Evolutionary conservation across 2,113 vertebrate species (phyloP).

Genomic region (Thunnus thynnus): DNA sequence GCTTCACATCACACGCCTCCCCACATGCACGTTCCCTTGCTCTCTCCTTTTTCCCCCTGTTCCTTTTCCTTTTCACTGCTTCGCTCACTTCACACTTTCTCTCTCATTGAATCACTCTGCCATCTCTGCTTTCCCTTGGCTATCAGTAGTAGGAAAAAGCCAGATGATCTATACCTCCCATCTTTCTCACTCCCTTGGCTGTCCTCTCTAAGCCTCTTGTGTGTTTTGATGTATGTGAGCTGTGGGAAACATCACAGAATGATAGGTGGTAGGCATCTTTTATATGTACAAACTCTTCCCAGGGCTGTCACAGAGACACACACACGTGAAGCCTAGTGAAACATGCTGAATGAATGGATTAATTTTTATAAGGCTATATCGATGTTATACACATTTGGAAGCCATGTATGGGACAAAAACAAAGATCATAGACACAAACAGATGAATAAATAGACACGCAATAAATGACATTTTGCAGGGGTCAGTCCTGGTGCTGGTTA

Average conservation of each 20-base stretch:
- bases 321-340: background rate
- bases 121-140: conserved; percentile 34
- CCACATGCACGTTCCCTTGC: conserved; percentile 11
- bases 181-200: conserved; percentile 40
- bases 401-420: background rate
- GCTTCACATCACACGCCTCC: conserved; percentile 22
- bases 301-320: background rate
- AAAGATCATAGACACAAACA: background rate
- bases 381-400: conserved; percentile 1
- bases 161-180: conserved; percentile 54
- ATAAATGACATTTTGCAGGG: background rate
- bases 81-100: conserved; percentile 44
- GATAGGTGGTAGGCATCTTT: conserved; percentile 39
- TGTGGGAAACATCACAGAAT: conserved; percentile 46
- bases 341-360: conserved; percentile 13
- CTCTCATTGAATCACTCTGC: conserved; percentile 31
- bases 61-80: conserved; percentile 7
- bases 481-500: conserved; percentile 31
- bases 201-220: conserved; percentile 26
- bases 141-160: conserved; percentile 44
- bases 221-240: conserved; percentile 41
- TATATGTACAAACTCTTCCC: conserved; percentile 21
- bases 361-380: conserved; percentile 6
- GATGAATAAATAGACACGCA: background rate
- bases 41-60: conserved; percentile 1